Conservation (phyloP, 2,113 vertebrate genomes). For the Antidorcas marsupialis region DNA sequence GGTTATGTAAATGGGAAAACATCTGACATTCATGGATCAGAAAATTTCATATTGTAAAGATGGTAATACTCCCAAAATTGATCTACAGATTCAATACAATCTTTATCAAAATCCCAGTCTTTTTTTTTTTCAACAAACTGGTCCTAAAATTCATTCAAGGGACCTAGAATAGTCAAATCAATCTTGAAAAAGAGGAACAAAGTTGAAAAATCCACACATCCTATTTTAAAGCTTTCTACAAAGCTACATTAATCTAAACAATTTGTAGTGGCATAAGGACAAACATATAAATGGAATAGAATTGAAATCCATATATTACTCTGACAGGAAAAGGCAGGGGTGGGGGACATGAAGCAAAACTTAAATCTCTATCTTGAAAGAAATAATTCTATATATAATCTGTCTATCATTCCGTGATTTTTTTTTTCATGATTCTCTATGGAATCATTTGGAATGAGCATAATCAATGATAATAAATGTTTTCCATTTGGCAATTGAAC, state of each 20-base stretch:
- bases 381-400: not conserved
- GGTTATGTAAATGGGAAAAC: not conserved
- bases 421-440: not conserved
- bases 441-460: slow-evolving; percentile 6
- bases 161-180: not conserved
- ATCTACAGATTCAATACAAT: not conserved
- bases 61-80: not conserved
- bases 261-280: not conserved
- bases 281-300: not conserved
- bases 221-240: not conserved
- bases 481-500: not conserved
- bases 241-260: not conserved
- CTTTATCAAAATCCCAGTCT: not conserved
- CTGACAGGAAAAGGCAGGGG: not conserved
- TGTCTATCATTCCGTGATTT: not conserved
- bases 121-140: not conserved
- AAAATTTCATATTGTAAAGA: not conserved
- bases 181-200: not conserved
- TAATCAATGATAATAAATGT: slow-evolving; percentile 35
- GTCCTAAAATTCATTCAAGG: not conserved
- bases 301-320: not conserved
- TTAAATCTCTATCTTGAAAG: not conserved
- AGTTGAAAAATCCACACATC: not conserved
- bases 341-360: not conserved
- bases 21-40: not conserved